phyloP scores from a whole-genome alignment of 2,113 vertebrate genomes.

The Setophaga petechia region DNA sequence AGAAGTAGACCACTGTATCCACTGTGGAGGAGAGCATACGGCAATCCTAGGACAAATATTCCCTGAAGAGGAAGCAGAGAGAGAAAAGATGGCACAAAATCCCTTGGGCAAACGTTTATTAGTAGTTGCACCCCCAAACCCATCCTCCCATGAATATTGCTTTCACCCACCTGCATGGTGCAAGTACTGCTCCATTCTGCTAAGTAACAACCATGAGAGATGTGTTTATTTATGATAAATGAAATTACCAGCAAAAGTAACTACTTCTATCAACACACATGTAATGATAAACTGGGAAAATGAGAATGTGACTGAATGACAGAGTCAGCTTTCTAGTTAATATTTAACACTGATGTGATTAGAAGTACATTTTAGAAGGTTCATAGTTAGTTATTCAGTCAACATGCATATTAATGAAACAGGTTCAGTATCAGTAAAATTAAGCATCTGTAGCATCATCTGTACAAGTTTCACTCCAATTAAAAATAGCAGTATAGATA shows the following conservation, averaged over 20 bases:
- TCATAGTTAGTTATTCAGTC: conserved; percentile 49
- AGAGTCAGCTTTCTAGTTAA: conserved; percentile 61
- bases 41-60: conserved; percentile 82
- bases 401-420: conserved; percentile 40
- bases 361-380: conserved; percentile 67
- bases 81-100: conserved; percentile 15
- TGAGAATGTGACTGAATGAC: conserved; percentile 17
- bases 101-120: neutral
- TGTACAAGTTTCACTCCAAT: conserved; percentile 4
- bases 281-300: conserved; percentile 58
- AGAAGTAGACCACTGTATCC: conserved; percentile 77
- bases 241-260: conserved; percentile 32
- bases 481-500: neutral
- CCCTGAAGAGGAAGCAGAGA: conserved; percentile 66
- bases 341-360: conserved; percentile 72
- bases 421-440: conserved; percentile 52
- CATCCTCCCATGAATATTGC: neutral
- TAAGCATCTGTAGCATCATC: conserved; percentile 27
- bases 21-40: conserved; percentile 77
- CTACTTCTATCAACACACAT: neutral
- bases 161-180: neutral
- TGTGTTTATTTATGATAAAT: conserved; percentile 47
- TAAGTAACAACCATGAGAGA: conserved; percentile 4
- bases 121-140: neutral
- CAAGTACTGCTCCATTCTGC: neutral